Percentiles rank a stretch among this genome's conserved stretches.
phyloP scores from a whole-genome alignment of 2,113 vertebrate species.

The Brienomyrus brachyistius region DNA sequence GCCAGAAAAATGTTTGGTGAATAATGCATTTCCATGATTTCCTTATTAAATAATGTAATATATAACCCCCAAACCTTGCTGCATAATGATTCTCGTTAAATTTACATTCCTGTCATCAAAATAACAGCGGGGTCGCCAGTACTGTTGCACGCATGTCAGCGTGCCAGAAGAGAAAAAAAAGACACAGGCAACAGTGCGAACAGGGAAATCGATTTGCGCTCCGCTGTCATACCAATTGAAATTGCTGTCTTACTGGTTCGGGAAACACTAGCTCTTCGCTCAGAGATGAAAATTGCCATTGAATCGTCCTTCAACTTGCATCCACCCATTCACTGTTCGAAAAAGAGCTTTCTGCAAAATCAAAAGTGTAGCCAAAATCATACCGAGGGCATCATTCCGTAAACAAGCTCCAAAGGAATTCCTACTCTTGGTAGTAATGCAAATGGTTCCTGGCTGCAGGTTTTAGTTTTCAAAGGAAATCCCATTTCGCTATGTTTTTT shows the following conservation, averaged over 20 bases:
- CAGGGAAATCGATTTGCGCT: slow-evolving; percentile 6
- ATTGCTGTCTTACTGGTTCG: not conserved
- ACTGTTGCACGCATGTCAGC: slow-evolving; percentile 1
- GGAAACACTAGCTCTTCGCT: not conserved
- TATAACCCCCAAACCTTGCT: not conserved
- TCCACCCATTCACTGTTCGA: not conserved
- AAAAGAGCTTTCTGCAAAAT: not conserved
- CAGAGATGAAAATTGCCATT: slow-evolving; percentile 7
- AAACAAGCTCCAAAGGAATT: not conserved
- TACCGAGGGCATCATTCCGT: not conserved
- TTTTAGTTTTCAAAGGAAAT: not conserved
- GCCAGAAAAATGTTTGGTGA: not conserved
- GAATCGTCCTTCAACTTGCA: slow-evolving; percentile 6
- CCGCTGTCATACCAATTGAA: not conserved
- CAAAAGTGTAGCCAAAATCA: slow-evolving; percentile 4
- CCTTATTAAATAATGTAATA: not conserved
- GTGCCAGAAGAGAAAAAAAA: not conserved
- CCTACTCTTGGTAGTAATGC: not conserved
- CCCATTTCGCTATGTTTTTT: not conserved
- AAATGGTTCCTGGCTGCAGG: not conserved
- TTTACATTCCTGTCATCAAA: not conserved
- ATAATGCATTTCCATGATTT: not conserved
- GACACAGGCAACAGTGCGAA: slow-evolving; percentile 11
- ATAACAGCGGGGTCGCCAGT: not conserved
- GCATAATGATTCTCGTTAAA: not conserved